These are phyloP conservation scores for Allygus modestus DNA, from an alignment of 2,888 invertebrate species.

Conservation along the genomic window DNA sequence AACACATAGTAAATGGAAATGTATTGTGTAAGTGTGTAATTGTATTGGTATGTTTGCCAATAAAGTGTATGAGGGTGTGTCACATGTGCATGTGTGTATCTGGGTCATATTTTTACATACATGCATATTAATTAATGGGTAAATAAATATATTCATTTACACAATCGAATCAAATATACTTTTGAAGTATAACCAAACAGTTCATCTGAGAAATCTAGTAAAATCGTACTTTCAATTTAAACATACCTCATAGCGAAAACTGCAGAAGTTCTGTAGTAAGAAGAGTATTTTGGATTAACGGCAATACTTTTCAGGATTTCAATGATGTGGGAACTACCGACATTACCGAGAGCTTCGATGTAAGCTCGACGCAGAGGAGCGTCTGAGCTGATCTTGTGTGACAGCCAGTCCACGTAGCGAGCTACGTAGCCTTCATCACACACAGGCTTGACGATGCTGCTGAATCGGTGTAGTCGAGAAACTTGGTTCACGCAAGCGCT, in stretches of 20 bases:
- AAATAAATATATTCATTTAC: no score
- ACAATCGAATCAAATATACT: no score
- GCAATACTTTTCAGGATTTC: constrained; percentile 11
- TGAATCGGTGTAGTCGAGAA: constrained; percentile 2
- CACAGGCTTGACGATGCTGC: constrained; percentile 39
- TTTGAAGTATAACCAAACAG: no score
- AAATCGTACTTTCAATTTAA: no score
- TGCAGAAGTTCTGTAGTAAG: constrained; percentile 31
- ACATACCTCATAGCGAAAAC: constrained; percentile 45
- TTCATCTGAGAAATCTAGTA: no score
- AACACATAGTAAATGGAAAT: no score
- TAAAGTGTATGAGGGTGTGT: no score
- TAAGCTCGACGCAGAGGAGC: neutral
- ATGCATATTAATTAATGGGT: no score
- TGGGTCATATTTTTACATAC: no score
- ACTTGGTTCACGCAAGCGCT: neutral
- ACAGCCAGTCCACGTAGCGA: constrained; percentile 4
- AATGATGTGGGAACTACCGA: neutral
- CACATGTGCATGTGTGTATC: no score
- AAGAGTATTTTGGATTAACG: constrained; percentile 11
- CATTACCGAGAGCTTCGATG: constrained; percentile 39
- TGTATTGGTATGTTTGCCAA: no score
- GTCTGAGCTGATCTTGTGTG: constrained; percentile 26
- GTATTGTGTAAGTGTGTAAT: no score
- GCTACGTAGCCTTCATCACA: neutral